These are phyloP conservation scores for Plectropomus leopardus DNA, from an alignment of 2,113 vertebrate species.

Conservation along the genomic window DNA sequence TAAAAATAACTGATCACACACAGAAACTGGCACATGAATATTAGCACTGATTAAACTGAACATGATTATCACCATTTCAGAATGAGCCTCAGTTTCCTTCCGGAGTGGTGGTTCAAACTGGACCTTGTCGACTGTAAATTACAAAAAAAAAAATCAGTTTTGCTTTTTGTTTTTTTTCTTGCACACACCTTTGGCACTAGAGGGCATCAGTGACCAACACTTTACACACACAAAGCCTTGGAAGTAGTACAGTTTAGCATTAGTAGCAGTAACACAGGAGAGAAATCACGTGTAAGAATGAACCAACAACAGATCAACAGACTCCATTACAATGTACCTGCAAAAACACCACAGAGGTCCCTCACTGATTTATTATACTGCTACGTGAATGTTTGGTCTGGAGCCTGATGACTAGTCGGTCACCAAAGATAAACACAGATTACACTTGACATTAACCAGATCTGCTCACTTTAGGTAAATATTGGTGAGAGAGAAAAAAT, in stretches of 20 bases:
- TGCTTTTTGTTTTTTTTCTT: not conserved
- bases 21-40: not conserved
- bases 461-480: conserved; percentile 27
- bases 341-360: conserved; percentile 8
- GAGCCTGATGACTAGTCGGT: conserved; percentile 1
- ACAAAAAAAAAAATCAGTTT: conserved; percentile 30
- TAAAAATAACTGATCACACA: not conserved
- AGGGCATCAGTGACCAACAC: conserved; percentile 64
- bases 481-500: conserved; percentile 13
- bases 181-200: conserved; percentile 61
- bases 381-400: conserved; percentile 42
- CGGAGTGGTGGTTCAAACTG: conserved; percentile 93
- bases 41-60: not conserved
- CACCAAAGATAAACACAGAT: conserved; percentile 53
- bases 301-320: conserved; percentile 23
- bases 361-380: conserved; percentile 26
- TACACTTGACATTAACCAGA: conserved; percentile 44
- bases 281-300: conserved; percentile 18
- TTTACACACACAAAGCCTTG: conserved; percentile 19
- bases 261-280: conserved; percentile 19
- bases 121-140: conserved; percentile 92
- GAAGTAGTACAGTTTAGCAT: not conserved
- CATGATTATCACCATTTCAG: conserved; percentile 90
- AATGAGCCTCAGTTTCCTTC: conserved; percentile 96
- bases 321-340: conserved; percentile 27